Evolutionary conservation across 2,113 vertebrate genomes (phyloP).

Genomic region (Phrynosoma platyrhinos): DNA sequence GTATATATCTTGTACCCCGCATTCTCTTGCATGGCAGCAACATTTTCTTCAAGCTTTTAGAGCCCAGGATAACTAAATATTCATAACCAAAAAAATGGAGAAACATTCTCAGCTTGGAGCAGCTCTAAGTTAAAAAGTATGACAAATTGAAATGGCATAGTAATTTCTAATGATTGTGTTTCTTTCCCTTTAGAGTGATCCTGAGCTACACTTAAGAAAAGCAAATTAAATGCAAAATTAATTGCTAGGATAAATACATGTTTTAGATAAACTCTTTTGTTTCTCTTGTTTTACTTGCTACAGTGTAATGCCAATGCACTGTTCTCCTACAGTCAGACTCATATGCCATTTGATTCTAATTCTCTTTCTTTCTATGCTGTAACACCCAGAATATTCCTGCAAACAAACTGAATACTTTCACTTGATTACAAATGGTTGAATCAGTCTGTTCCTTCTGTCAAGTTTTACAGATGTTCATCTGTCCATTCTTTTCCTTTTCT

Average conservation of each 20-base stretch:
- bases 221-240: constrained; percentile 51
- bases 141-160: constrained; percentile 40
- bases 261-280: constrained; percentile 43
- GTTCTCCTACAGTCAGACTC: background rate
- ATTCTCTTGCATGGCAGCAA: constrained; percentile 29
- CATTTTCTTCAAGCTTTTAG: constrained; percentile 39
- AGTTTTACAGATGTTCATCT: background rate
- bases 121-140: constrained; percentile 53
- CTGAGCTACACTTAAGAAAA: constrained; percentile 21
- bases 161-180: constrained; percentile 52
- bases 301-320: background rate
- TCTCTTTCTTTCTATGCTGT: background rate
- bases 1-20: constrained; percentile 27
- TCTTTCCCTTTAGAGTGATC: constrained; percentile 29
- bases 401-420: background rate
- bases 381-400: rapidly evolving
- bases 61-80: constrained; percentile 57
- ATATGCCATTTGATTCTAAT: background rate
- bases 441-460: background rate
- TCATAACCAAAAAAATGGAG: constrained; percentile 42
- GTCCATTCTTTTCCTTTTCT: background rate
- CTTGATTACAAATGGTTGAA: background rate
- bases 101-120: constrained; percentile 34
- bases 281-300: constrained; percentile 43
- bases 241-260: constrained; percentile 37